A percentile compares a stretch with the other conserved stretches of the same genome.
Evolutionary conservation across 2,113 vertebrate species (phyloP).

Genomic region (Puntigrus tetrazona): DNA sequence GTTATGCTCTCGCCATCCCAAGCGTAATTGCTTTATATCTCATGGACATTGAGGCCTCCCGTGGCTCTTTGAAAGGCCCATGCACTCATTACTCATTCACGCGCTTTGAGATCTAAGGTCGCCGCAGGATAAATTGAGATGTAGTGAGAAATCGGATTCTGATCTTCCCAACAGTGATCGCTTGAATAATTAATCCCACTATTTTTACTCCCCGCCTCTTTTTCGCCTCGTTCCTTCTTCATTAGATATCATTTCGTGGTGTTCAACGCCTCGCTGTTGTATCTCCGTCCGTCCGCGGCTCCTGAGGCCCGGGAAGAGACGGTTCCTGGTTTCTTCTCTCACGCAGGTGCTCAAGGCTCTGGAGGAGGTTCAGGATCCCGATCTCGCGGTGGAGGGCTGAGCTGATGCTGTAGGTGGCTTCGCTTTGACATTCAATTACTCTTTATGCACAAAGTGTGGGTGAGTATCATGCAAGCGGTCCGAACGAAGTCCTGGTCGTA

Average conservation of each 20-base stretch:
- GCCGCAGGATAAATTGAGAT: constrained; percentile 55
- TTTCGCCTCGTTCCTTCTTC: not conserved
- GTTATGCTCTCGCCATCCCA: constrained; percentile 30
- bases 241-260: constrained; percentile 81
- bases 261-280: constrained; percentile 80
- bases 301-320: constrained; percentile 70
- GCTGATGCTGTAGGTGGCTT: constrained; percentile 77
- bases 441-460: not conserved
- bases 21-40: constrained; percentile 58
- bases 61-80: constrained; percentile 54
- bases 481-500: not conserved
- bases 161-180: constrained; percentile 42
- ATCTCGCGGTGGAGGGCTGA: constrained; percentile 76
- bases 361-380: constrained; percentile 66
- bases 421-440: not conserved
- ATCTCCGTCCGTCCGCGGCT: constrained; percentile 73
- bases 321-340: constrained; percentile 75
- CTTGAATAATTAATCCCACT: constrained; percentile 60
- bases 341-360: constrained; percentile 70
- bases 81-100: constrained; percentile 58
- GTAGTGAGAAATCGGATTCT: constrained; percentile 52
- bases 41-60: constrained; percentile 45
- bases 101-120: constrained; percentile 36
- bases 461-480: not conserved
- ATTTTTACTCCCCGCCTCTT: not conserved